phyloP scores from a whole-genome alignment of 2,113 vertebrate species.

The Ceyx melanurus region DNA sequence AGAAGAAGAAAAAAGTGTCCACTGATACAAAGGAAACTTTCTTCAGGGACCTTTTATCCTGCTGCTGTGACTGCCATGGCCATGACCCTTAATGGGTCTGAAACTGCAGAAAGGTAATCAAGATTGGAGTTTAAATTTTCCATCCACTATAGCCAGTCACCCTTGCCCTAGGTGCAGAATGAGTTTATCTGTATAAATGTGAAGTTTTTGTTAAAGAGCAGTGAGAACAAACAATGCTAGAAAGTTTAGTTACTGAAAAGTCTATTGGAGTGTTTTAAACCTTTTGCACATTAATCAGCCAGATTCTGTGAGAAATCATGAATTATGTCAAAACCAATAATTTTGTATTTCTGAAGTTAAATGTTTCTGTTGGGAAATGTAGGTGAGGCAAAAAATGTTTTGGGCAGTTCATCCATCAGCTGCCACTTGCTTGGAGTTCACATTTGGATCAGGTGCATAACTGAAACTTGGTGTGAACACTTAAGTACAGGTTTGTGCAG shows the following conservation, averaged over 20 bases:
- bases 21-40: background rate
- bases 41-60: background rate
- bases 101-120: background rate
- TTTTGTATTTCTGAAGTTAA: background rate
- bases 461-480: background rate
- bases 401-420: background rate
- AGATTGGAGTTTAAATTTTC: background rate
- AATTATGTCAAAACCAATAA: background rate
- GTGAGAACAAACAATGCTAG: background rate
- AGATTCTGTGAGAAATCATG: fast-evolving
- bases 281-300: background rate
- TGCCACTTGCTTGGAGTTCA: background rate
- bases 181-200: background rate
- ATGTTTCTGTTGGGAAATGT: background rate
- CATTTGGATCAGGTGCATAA: background rate
- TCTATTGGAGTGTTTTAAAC: background rate
- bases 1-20: background rate
- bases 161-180: background rate
- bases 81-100: background rate
- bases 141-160: background rate
- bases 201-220: background rate
- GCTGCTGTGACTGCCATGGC: background rate
- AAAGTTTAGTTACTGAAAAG: background rate
- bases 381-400: background rate
- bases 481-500: background rate